Base-by-base conservation (phyloP, 2,797 vertebrate species). In the Acipenser ruthenus region DNA sequence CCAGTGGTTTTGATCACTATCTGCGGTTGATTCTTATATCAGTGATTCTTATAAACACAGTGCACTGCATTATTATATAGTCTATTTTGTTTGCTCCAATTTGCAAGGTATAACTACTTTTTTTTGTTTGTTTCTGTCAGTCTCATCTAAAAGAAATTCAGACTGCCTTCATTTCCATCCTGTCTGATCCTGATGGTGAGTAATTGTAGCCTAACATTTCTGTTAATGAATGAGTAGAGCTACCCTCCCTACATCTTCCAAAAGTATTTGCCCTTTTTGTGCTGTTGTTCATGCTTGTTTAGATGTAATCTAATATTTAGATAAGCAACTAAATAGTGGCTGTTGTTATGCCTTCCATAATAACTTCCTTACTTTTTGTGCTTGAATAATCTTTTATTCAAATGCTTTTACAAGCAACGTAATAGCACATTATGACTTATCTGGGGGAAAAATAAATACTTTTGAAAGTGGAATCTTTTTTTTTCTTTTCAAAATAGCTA, bases 151-250 rank as follows among this genome's bases (percentile, higher is more conserved):
- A 98, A 80, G 94, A 98, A 75, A 97, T 98, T 80, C 96, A 99
- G 83, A 83, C 87, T 62, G 96, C 96, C 2, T 99, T 99, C 86
- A 93, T 99, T 84, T 95, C 92, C 7, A 71, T 93, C 78, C 85
- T 99, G 52, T 97, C 96, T 49, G 97, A 99, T 66, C 93, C 91
- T 51, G 97, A 99, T 74, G 96, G 97, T 99, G 87, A 90, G 93
- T 88, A 79, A 37, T 37, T 37, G 5, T 37, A 37, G 37, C 8
- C 61, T 66, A 65, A 65, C 61, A 63, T 69, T 68, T 64, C 68
- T 67, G 70, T 72, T 65, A 62, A 72, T 72, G 63, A 67, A 72
- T 72, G 62, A 69, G 67, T 68, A 62, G 67, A 72, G 65, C 62
- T 64, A 65, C 65, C 69, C 69, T 18, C 48, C 37, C 37, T 37